These are phyloP conservation scores for Stenodera caucasica DNA, from an alignment of 2,888 invertebrate genomes.

Conservation along the genomic window DNA sequence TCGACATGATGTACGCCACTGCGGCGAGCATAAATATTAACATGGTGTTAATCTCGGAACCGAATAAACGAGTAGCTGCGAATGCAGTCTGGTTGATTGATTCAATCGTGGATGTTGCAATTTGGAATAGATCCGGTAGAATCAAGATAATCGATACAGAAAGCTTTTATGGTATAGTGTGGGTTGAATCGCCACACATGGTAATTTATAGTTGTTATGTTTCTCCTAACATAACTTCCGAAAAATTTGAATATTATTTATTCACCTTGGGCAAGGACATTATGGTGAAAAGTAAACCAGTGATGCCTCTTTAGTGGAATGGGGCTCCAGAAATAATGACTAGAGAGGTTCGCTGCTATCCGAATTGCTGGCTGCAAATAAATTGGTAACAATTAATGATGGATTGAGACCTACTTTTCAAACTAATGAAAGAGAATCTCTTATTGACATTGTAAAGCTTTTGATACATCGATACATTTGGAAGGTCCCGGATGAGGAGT, in stretches of 20 bases:
- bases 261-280: neutral
- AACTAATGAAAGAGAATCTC: slow-evolving; percentile 6
- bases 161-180: neutral
- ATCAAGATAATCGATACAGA: neutral
- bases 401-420: slow-evolving; percentile 25
- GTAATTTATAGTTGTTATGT: neutral
- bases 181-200: neutral
- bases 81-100: neutral
- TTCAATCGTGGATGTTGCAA: neutral
- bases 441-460: slow-evolving; percentile 16
- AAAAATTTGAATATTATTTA: neutral
- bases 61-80: slow-evolving; percentile 5
- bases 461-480: slow-evolving; percentile 9
- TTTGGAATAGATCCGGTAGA: neutral
- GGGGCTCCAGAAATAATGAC: slow-evolving; percentile 16
- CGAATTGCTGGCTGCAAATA: slow-evolving; percentile 19
- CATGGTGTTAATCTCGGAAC: slow-evolving; percentile 21
- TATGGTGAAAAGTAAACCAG: neutral
- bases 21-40: slow-evolving; percentile 13
- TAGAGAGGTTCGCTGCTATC: slow-evolving; percentile 17
- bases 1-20: slow-evolving; percentile 15
- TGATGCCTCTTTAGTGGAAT: slow-evolving; percentile 22
- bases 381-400: slow-evolving; percentile 10
- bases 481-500: slow-evolving; percentile 17
- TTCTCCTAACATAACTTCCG: neutral